Evolutionary conservation across 2,888 invertebrate genomes (phyloP).

Genomic region (Tipula confusa): DNA sequence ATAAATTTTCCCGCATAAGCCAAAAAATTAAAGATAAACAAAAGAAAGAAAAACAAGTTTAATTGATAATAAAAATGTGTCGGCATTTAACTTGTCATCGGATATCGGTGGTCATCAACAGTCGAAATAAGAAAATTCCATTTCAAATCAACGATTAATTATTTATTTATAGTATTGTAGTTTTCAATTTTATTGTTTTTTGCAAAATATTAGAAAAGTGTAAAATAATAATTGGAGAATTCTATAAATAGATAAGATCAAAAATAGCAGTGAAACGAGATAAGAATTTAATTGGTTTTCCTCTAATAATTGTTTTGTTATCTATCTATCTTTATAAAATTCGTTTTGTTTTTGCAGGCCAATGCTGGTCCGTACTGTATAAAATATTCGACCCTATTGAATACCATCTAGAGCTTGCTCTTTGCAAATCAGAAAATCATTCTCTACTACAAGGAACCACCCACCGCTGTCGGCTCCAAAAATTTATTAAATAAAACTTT

Average conservation of each 20-base stretch:
- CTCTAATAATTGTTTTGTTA: too few relatives aligned
- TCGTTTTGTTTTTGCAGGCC: too few relatives aligned
- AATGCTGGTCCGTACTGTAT: too few relatives aligned
- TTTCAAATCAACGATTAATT: constrained; percentile 12
- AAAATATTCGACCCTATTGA: too few relatives aligned
- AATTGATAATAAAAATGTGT: constrained; percentile 20
- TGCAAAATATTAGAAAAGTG: not conserved
- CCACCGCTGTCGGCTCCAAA: too few relatives aligned
- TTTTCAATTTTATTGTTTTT: not conserved
- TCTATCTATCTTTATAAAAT: too few relatives aligned
- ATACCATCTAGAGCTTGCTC: too few relatives aligned
- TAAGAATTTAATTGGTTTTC: constrained; percentile 25
- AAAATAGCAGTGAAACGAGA: not conserved
- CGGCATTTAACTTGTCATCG: not conserved
- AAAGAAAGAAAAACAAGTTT: not conserved
- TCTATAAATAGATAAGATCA: constrained; percentile 1
- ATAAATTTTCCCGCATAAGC: not conserved
- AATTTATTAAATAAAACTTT: too few relatives aligned
- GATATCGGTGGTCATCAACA: not conserved
- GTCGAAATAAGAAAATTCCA: not conserved
- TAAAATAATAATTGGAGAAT: not conserved
- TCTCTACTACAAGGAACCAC: too few relatives aligned
- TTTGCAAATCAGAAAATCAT: too few relatives aligned
- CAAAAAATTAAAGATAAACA: not conserved
- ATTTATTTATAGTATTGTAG: constrained; percentile 1